Base-by-base conservation (phyloP, 2,797 vertebrate species). In the Pagetopsis macropterus region DNA sequence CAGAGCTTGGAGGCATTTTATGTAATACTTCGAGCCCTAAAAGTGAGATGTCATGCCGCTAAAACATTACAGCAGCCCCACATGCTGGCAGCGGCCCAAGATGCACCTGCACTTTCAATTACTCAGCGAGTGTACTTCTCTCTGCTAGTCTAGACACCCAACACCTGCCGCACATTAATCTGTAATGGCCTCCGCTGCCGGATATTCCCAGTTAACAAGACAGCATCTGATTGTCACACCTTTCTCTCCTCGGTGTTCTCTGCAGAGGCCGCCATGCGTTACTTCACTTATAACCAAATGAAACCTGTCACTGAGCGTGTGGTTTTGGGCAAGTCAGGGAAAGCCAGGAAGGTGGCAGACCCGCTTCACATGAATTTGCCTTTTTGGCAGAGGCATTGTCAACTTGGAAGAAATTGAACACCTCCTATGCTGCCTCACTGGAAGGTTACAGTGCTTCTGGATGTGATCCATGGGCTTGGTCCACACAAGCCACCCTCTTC, bases 81-180 rank as follows among this genome's bases (percentile, higher is more conserved):
- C 71, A 52, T 52, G 70, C 76, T 92, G 86, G 90, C 90, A 65
- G 48, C 16, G 44, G 41, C 80, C 88, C 89, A 93, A 93, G 89
- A 92, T 94, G 91, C 92, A 94, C 93, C 91, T 94, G 93, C 87
- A 84, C 89, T 82, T 88, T 90, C 85, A 89, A 85, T 93, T 92
- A 90, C 83, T 86, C 81, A 79, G 76, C 14, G 17, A 81, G 83
- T 41, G 59, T 4, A 77, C 76, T 84, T 88, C 86, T 88, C 83
- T 61, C 75, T 45, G 60, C 65, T 76, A 44, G 88, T 93, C 91
- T 92, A 92, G 88, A 93, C 92, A 84, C 75, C 69, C 84, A 78
- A 84, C 93, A 93, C 92, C 91, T 93, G 93, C 86, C 88, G 67
- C 64, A 86, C 85, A 91, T 93, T 92, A 85, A 89, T 90, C 87